phyloP scores from a whole-genome alignment of 2,113 vertebrate species.

The Tragelaphus imberbis region DNA sequence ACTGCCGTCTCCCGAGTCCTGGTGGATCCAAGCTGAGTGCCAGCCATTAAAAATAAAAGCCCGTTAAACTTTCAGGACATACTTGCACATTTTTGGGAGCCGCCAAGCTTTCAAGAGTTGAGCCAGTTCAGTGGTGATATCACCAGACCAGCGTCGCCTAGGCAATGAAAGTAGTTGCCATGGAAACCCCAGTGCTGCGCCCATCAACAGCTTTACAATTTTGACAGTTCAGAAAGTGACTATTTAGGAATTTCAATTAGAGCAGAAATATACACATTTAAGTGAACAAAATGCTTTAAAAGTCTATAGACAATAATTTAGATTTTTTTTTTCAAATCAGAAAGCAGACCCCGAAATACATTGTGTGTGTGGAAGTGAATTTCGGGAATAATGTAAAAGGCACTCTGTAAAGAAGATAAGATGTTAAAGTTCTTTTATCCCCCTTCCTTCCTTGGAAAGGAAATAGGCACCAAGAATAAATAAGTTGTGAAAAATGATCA shows the following conservation, averaged over 20 bases:
- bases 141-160: conserved; percentile 71
- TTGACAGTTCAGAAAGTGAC: conserved; percentile 83
- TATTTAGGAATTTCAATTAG: conserved; percentile 84
- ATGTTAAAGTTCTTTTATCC: conserved; percentile 52
- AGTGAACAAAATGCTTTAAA: conserved; percentile 67
- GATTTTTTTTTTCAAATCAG: conserved; percentile 46
- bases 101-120: conserved; percentile 71
- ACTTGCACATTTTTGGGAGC: conserved; percentile 58
- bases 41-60: conserved; percentile 58
- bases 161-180: conserved; percentile 75
- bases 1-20: neutral
- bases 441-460: conserved; percentile 30
- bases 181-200: conserved; percentile 76
- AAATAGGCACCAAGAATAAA: conserved; percentile 59
- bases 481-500: conserved; percentile 65
- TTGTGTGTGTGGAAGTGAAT: conserved; percentile 11
- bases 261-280: conserved; percentile 71
- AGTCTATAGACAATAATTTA: conserved; percentile 49
- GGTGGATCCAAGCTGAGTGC: neutral
- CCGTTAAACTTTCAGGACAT: conserved; percentile 64
- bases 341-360: conserved; percentile 67
- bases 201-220: conserved; percentile 81
- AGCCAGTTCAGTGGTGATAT: conserved; percentile 72
- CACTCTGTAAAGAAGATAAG: conserved; percentile 24
- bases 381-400: conserved; percentile 42